Evolutionary conservation across 1,140 invertebrate genomes (phyloP), one percentile per base, ranked within the genome.

Genomic region (Metaphire vulgaris): DNA sequence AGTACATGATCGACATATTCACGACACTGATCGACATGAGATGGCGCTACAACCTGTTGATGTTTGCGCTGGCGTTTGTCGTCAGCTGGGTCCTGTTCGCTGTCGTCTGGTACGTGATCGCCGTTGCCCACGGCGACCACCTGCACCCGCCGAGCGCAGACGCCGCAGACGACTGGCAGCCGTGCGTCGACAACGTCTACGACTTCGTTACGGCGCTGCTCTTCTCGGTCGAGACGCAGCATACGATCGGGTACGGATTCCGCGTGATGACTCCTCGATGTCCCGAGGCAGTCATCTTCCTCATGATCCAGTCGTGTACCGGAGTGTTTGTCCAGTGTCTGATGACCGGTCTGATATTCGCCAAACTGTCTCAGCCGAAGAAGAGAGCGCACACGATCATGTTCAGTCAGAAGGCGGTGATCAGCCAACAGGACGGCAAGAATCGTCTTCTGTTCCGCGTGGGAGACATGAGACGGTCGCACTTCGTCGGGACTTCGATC

Each of bases 401-500:
- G 70, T 85, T 85, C 79, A 84, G 81, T 29, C 79, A 33, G 28
- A 76, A 81, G n/a, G 85, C 83, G 1, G 82, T 83, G 14, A 82
- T 86, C 0, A 81, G 80, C 81, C 89, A 92, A 80, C 87, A 93
- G 68, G 85, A 88, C 81, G 92, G 92, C 0, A 89, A 92, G 28
- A 64, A 33, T 33, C 71, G 73, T 34, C 33, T 78, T 15, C 78
- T 82, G 2, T 80, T 86, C 64, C 78, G 84, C 56, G 80, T 86
- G 1, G 81, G 83, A 0, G 83, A 86, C 73, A 84, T 85, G 80
- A 88, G 95, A 66, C 96, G 96, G 84, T 95, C 93, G 15, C 95
- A 96, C 83, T 93, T 98, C 69, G 96, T 97, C 69, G 93, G 93
- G 2, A 93, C 85, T 33, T 91, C 90, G 69, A 90, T 97, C 1